Evolutionary conservation across 2,113 vertebrate genomes (phyloP).

Genomic region (Heteronetta atricapilla): DNA sequence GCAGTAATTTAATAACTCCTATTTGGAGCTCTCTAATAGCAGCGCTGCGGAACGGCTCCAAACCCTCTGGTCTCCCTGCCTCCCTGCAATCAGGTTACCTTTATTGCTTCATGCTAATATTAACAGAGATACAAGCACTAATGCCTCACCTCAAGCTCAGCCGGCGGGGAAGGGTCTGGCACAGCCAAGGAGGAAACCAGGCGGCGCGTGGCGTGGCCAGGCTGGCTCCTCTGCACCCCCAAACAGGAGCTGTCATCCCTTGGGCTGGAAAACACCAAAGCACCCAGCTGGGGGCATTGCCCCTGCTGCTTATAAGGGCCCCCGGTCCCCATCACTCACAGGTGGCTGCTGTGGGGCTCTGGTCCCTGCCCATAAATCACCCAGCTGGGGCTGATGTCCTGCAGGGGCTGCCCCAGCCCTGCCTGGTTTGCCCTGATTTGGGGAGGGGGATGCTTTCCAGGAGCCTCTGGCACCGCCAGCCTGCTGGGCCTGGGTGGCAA

Average conservation of each 20-base stretch:
- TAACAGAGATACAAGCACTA: conserved; percentile 65
- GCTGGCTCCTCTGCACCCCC: not conserved
- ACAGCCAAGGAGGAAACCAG: not conserved
- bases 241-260: fast-evolving
- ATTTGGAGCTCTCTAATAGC: conserved; percentile 45
- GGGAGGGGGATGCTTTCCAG: not conserved
- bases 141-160: conserved; percentile 25
- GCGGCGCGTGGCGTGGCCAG: fast-evolving
- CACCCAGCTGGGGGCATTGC: too few relatives aligned
- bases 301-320: not conserved
- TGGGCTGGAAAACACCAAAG: not conserved
- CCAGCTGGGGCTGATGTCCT: not conserved
- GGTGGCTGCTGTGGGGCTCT: not conserved
- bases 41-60: conserved; percentile 33
- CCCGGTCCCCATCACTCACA: not conserved
- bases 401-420: not conserved
- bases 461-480: not conserved
- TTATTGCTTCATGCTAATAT: conserved; percentile 59
- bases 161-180: conserved; percentile 24
- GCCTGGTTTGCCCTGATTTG: too few relatives aligned
- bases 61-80: conserved; percentile 33
- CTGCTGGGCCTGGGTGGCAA: not conserved
- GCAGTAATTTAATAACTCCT: conserved; percentile 66
- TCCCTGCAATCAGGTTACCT: conserved; percentile 52
- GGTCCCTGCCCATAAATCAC: not conserved